Evolutionary conservation across 2,113 vertebrate genomes (phyloP).

Genomic region (Etia nguti): DNA sequence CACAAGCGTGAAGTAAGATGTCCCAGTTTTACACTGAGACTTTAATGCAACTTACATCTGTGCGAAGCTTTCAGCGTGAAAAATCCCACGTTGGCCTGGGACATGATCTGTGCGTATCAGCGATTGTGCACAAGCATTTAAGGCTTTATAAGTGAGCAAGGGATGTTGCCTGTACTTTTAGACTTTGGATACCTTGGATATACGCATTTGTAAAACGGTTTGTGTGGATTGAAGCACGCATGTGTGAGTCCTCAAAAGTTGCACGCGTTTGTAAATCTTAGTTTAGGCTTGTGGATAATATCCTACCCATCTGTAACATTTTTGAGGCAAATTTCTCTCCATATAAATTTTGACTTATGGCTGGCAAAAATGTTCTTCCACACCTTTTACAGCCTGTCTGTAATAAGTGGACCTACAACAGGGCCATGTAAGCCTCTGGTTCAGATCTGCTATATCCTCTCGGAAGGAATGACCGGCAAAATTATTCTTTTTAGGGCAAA

Average conservation of each 20-base stretch:
- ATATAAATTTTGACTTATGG: background rate
- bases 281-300: background rate
- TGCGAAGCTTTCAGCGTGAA: background rate
- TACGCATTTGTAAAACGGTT: accelerated
- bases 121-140: background rate
- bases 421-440: background rate
- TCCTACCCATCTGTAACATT: background rate
- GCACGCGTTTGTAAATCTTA: accelerated
- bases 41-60: background rate
- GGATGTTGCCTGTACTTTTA: background rate
- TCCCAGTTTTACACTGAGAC: background rate
- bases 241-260: background rate
- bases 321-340: background rate
- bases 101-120: accelerated
- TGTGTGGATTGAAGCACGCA: background rate
- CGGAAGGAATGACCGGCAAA: background rate
- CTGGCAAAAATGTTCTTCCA: background rate
- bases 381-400: background rate
- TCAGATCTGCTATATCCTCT: background rate
- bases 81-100: background rate
- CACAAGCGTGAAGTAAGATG: background rate
- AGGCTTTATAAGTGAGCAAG: background rate
- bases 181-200: background rate
- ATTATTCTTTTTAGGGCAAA: background rate
- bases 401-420: background rate